A percentile compares a stretch with the other conserved stretches of the same genome.
These are phyloP conservation scores for Sula dactylatra DNA, from an alignment of 2,113 vertebrate genomes.

Conservation along the genomic window DNA sequence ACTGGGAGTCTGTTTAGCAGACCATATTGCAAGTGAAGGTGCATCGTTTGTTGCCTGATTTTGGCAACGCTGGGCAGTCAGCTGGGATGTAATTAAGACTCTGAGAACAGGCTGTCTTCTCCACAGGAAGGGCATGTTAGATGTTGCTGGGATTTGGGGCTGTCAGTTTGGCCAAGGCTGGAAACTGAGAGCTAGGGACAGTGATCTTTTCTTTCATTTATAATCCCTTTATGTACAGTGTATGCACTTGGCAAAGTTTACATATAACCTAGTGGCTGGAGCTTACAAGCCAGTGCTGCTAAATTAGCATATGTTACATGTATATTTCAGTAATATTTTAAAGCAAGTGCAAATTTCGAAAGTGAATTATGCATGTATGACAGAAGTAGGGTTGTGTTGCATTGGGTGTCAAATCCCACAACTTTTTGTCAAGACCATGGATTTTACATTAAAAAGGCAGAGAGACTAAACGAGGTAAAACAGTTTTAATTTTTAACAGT, in stretches of 20 bases:
- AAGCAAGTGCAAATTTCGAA: conserved; percentile 83
- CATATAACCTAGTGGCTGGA: conserved; percentile 78
- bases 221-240: conserved; percentile 88
- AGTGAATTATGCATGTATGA: conserved; percentile 95
- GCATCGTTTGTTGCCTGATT: conserved; percentile 85
- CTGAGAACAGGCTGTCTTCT: conserved; percentile 94
- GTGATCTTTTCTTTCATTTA: conserved; percentile 92
- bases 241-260: conserved; percentile 84
- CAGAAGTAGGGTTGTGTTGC: conserved; percentile 85
- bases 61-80: conserved; percentile 85
- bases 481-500: conserved; percentile 87
- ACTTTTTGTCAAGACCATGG: conserved; percentile 87
- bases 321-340: conserved; percentile 95
- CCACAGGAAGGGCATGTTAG: conserved; percentile 93
- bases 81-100: conserved; percentile 94
- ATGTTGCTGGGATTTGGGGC: conserved; percentile 91
- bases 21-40: conserved; percentile 90
- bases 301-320: conserved; percentile 96
- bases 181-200: conserved; percentile 84
- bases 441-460: conserved; percentile 89
- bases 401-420: conserved; percentile 88
- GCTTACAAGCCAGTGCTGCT: conserved; percentile 73
- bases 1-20: conserved; percentile 78
- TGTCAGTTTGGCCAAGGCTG: conserved; percentile 83
- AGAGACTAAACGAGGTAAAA: conserved; percentile 89